phyloP scores from a whole-genome alignment of 2,888 invertebrate species.

The Gymnocheta viridis region DNA sequence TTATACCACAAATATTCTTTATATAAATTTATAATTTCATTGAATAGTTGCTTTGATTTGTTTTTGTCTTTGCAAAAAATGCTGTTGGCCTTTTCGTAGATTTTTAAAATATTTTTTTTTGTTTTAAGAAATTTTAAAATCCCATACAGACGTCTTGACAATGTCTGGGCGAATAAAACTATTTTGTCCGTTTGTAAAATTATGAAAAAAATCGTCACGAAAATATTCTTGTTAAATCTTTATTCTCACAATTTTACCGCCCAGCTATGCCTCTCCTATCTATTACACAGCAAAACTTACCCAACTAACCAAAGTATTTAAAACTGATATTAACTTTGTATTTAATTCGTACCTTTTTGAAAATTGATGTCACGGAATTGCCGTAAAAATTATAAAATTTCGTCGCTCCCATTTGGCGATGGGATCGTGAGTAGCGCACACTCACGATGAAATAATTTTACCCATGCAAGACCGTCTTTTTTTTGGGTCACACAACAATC shows the following conservation, averaged over 20 bases:
- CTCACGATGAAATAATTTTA: no score
- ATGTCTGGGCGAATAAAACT: slow-evolving; percentile 62
- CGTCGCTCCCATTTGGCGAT: no score
- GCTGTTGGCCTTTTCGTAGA: neutral
- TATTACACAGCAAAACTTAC: neutral
- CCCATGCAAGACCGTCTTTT: no score
- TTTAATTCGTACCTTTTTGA: no score
- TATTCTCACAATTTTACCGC: slow-evolving; percentile 32
- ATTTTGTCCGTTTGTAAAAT: slow-evolving; percentile 45
- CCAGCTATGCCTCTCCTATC: slow-evolving; percentile 4
- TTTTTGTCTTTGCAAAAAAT: slow-evolving; percentile 6
- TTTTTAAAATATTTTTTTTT: slow-evolving; percentile 43
- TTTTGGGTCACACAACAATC: no score
- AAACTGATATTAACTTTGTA: neutral
- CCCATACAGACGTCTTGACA: slow-evolving; percentile 52
- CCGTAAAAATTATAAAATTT: no score
- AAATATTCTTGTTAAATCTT: slow-evolving; percentile 46
- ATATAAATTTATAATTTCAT: slow-evolving; percentile 30
- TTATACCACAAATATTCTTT: slow-evolving; percentile 6
- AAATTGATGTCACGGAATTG: no score
- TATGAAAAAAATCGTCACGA: slow-evolving; percentile 41
- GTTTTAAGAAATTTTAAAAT: slow-evolving; percentile 9
- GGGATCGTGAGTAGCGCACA: no score
- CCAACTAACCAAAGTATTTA: neutral
- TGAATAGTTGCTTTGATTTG: slow-evolving; percentile 17